Percentiles rank a stretch among this genome's conserved stretches.
Conservation (phyloP, 2,888 invertebrate genomes). For the Tenthredo notha region DNA sequence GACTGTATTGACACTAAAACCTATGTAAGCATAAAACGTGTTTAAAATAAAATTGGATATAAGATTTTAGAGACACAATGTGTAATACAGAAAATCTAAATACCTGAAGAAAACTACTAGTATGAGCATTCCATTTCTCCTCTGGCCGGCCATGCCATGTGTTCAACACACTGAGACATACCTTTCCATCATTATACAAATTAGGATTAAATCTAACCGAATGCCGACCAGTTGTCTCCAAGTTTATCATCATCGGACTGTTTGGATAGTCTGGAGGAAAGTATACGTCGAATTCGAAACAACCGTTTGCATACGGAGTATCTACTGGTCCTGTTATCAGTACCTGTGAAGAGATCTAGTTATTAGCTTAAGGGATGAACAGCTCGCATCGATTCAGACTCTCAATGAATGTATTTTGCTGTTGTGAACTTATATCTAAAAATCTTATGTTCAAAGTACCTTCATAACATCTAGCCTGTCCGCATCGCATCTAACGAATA, state of each 20-base stretch:
- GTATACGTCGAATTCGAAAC: constrained; percentile 94
- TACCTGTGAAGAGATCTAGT: constrained; percentile 80
- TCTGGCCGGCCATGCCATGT: constrained; percentile 98
- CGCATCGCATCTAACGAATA: constrained; percentile 96
- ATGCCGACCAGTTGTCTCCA: constrained; percentile 94
- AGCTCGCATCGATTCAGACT: neutral
- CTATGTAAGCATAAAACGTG: constrained; percentile 73
- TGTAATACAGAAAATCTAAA: neutral
- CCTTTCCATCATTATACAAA: constrained; percentile 97
- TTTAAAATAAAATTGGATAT: neutral
- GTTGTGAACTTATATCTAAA: neutral
- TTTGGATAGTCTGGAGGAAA: constrained; percentile 92
- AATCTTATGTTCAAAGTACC: constrained; percentile 77
- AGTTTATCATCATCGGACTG: constrained; percentile 93
- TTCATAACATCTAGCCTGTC: constrained; percentile 98
- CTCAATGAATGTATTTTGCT: neutral
- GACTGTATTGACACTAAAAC: constrained; percentile 96
- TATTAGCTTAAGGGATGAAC: neutral
- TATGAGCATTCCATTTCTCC: constrained; percentile 98
- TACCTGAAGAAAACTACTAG: constrained; percentile 93
- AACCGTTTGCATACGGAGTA: constrained; percentile 95
- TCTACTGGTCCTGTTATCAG: constrained; percentile 95
- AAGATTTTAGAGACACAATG: neutral
- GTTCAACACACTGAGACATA: constrained; percentile 95
- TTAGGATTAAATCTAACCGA: constrained; percentile 96